phyloP scores from a whole-genome alignment of 2,113 vertebrate genomes.

The Sinocyclocheilus maitianheensis region DNA sequence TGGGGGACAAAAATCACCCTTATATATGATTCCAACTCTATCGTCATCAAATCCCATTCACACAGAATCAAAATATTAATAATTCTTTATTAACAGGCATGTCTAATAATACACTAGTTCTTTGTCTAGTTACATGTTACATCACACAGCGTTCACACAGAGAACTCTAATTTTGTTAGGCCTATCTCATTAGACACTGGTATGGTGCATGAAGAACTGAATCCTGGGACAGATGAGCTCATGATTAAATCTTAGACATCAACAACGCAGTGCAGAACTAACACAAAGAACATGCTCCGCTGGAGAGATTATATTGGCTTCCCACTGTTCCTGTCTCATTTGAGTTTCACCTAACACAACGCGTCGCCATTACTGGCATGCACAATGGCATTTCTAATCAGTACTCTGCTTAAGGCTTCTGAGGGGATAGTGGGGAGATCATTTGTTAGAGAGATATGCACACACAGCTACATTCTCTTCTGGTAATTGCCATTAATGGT shows the following conservation, averaged over 20 bases:
- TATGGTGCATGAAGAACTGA: slow-evolving; percentile 15
- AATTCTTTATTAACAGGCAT: background rate
- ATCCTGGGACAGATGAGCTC: slow-evolving; percentile 14
- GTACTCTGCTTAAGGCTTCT: slow-evolving; percentile 37
- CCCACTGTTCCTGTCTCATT: slow-evolving; percentile 47
- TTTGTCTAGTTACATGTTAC: slow-evolving; percentile 21
- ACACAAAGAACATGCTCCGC: slow-evolving; percentile 21
- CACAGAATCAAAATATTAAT: background rate
- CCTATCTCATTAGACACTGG: slow-evolving; percentile 33
- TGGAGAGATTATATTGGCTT: slow-evolving; percentile 44
- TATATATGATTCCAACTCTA: background rate
- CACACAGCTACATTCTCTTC: slow-evolving; percentile 26
- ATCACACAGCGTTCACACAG: slow-evolving; percentile 10
- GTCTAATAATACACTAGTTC: background rate
- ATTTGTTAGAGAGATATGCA: slow-evolving; percentile 28
- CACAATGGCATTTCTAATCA: slow-evolving; percentile 47
- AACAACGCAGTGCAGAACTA: slow-evolving; percentile 36
- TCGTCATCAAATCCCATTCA: background rate
- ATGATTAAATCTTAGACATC: slow-evolving; percentile 48
- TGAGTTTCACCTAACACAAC: slow-evolving; percentile 37
- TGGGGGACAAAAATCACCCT: background rate
- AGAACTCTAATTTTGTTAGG: slow-evolving; percentile 40
- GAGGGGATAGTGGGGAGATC: slow-evolving; percentile 29
- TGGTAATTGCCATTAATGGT: slow-evolving; percentile 52
- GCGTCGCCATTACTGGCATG: slow-evolving; percentile 15